These are phyloP conservation scores for Venturia canescens DNA, from an alignment of 1,140 invertebrate genomes.

Conservation along the genomic window DNA sequence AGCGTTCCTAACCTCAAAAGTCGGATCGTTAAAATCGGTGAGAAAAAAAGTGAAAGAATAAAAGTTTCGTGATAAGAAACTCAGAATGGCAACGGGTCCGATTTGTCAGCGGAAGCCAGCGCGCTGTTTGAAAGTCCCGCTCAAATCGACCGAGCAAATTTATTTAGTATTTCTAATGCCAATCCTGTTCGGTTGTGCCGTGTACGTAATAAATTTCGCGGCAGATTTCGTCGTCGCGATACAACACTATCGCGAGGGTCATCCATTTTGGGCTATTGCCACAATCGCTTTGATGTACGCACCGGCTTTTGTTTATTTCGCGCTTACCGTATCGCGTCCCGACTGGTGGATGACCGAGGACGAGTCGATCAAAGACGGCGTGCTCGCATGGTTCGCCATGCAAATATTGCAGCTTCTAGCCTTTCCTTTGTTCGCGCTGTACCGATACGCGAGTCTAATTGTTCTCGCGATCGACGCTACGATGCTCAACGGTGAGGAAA, in stretches of 20 bases:
- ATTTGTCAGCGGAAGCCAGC: conserved; percentile 63
- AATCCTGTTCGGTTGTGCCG: conserved; percentile 67
- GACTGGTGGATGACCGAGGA: conserved; percentile 76
- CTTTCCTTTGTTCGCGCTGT: conserved; percentile 83
- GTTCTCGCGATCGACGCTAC: conserved; percentile 85
- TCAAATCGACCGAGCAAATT: conserved; percentile 77
- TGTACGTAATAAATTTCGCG: conserved; percentile 76
- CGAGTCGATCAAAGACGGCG: conserved; percentile 66
- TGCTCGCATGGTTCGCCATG: conserved; percentile 77
- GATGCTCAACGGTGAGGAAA: conserved; percentile 78
- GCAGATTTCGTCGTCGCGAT: conserved; percentile 75
- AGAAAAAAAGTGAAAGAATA: not conserved
- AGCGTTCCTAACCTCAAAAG: not conserved
- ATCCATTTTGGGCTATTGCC: conserved; percentile 74
- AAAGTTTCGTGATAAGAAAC: conserved; percentile 10
- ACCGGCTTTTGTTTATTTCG: conserved; percentile 77
- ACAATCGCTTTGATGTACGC: conserved; percentile 77
- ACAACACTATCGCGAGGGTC: conserved; percentile 74
- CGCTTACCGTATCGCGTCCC: conserved; percentile 79
- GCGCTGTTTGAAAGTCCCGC: conserved; percentile 67
- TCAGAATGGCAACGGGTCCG: conserved; percentile 57
- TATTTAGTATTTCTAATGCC: conserved; percentile 75
- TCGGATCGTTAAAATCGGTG: not conserved
- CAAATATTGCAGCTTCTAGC: conserved; percentile 79
- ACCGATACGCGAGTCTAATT: conserved; percentile 82